These are phyloP conservation scores for Vandiemenella viatica DNA, from an alignment of 2,888 invertebrate genomes.

Conservation along the genomic window DNA sequence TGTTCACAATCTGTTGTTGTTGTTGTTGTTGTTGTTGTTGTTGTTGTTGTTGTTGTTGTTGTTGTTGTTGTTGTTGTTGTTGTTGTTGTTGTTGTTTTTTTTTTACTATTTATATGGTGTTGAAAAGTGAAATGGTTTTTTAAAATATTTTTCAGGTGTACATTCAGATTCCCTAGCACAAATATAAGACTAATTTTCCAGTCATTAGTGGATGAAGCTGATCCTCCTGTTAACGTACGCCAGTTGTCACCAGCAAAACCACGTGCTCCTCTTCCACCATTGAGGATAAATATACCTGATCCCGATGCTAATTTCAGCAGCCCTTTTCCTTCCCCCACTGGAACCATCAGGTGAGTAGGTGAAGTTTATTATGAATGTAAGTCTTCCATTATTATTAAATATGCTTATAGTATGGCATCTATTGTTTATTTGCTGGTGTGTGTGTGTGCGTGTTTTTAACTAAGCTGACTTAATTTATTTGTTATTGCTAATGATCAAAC, in stretches of 20 bases:
- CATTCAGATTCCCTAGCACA: conserved; percentile 91
- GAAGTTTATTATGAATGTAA: conserved; percentile 17
- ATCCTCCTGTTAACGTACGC: conserved; percentile 27
- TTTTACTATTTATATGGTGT: too few species aligned
- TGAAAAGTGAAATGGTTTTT: too few species aligned
- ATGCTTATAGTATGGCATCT: too few species aligned
- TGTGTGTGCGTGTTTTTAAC: too few species aligned
- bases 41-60: too few species aligned
- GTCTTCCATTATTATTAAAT: background rate
- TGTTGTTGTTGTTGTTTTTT: too few species aligned
- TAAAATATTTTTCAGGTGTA: conserved; percentile 58
- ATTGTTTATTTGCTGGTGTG: too few species aligned
- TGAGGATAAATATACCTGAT: conserved; percentile 76
- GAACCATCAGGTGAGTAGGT: conserved; percentile 36
- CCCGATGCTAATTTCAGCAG: conserved; percentile 43
- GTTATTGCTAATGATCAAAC: too few species aligned
- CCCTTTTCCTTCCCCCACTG: conserved; percentile 85
- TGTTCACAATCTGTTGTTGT: too few species aligned
- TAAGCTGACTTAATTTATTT: too few species aligned
- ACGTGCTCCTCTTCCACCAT: conserved; percentile 47
- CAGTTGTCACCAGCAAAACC: conserved; percentile 31
- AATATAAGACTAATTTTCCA: conserved; percentile 89
- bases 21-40: too few species aligned
- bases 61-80: too few species aligned
- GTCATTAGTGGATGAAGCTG: conserved; percentile 71